Conservation (phyloP, 2,797 vertebrate species). For the Pangasius sanitwongsei region DNA sequence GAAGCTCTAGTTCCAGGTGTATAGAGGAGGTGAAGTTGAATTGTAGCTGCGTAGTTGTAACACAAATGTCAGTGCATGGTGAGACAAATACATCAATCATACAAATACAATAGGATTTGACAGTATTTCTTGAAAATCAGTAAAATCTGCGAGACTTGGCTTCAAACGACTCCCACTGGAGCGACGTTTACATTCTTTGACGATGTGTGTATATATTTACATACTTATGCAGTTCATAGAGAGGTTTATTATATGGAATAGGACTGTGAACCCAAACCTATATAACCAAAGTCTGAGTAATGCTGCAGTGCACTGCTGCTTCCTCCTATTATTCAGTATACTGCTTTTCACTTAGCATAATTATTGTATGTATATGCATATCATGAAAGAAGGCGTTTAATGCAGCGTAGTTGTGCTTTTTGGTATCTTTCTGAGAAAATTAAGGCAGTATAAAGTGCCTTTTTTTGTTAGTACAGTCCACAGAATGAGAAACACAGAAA, state of each 20-base stretch:
- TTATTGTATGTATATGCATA: constrained; percentile 41
- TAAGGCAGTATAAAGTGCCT: constrained; percentile 14
- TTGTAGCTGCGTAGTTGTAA: neutral
- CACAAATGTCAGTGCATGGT: neutral
- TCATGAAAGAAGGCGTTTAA: constrained; percentile 24
- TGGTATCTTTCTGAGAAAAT: neutral
- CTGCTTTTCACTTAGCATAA: constrained; percentile 18
- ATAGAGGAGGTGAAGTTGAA: constrained; percentile 4
- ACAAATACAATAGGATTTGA: neutral
- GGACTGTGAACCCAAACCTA: constrained; percentile 48
- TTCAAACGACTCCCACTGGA: constrained; percentile 33
- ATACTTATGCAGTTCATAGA: constrained; percentile 45
- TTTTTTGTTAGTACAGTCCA: constrained; percentile 10
- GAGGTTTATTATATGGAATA: constrained; percentile 46
- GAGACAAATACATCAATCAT: neutral
- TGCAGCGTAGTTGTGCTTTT: neutral
- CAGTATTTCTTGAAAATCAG: neutral
- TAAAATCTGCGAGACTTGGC: neutral
- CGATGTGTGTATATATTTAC: constrained; percentile 48
- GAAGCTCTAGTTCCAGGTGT: constrained; percentile 15
- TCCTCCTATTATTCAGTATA: constrained; percentile 30
- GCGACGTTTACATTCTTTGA: constrained; percentile 47
- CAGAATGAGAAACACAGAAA: constrained; percentile 26
- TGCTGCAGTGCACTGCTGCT: constrained; percentile 33
- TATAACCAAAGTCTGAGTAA: constrained; percentile 44